phyloP scores from a whole-genome alignment of 2,797 vertebrate species.

The Macroramphosus scolopax region DNA sequence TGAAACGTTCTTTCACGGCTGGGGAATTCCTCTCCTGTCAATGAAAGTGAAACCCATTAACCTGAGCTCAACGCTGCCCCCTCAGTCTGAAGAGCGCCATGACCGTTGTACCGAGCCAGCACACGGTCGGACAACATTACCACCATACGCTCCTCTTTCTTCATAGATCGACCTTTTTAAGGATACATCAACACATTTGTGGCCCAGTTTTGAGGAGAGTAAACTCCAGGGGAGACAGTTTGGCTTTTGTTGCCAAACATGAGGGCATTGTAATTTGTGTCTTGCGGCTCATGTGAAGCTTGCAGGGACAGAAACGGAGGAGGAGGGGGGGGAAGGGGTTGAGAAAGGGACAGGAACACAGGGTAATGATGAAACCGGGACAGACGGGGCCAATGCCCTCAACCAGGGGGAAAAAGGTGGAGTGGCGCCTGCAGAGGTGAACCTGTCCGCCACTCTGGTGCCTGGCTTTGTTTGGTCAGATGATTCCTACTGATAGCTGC shows the following conservation, averaged over 20 bases:
- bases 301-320: background rate
- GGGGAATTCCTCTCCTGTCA: constrained; percentile 31
- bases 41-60: background rate
- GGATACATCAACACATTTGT: background rate
- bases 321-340: constrained; percentile 1
- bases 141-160: background rate
- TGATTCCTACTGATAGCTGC: constrained; percentile 72
- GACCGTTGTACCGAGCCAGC: background rate
- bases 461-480: constrained; percentile 78
- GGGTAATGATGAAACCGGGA: constrained; percentile 44
- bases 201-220: constrained; percentile 25
- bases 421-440: constrained; percentile 76
- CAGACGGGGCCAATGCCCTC: constrained; percentile 64
- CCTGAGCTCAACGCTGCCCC: constrained; percentile 22
- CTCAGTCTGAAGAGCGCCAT: constrained; percentile 1
- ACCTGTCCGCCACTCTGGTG: constrained; percentile 69
- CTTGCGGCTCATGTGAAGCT: constrained; percentile 19
- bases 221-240: background rate
- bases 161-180: constrained; percentile 6
- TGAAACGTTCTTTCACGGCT: background rate
- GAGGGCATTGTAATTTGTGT: background rate
- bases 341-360: constrained; percentile 14
- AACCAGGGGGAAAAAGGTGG: constrained; percentile 31
- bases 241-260: background rate
- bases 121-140: constrained; percentile 1